These are phyloP conservation scores for Chaetura pelagica DNA, from an alignment of 2,113 vertebrate genomes.

Conservation along the genomic window DNA sequence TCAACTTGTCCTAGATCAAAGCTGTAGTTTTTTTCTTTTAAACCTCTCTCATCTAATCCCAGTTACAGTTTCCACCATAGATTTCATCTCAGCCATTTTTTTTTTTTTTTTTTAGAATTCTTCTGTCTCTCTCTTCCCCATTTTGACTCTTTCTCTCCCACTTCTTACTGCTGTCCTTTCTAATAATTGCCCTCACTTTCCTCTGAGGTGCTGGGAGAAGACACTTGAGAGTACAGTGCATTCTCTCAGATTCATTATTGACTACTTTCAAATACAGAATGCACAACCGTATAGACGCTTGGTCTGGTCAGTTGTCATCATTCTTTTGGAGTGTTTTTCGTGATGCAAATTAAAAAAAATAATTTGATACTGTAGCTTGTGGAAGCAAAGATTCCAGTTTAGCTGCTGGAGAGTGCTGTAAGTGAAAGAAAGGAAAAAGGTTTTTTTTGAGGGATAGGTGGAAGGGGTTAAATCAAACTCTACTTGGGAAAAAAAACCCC, in stretches of 20 bases:
- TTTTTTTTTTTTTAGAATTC: neutral
- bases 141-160: neutral
- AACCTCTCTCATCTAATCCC: neutral
- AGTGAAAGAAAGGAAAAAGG: neutral
- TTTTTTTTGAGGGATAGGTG: neutral
- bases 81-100: neutral
- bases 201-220: neutral
- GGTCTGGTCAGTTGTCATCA: neutral
- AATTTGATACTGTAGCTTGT: neutral
- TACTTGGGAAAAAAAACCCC: neutral
- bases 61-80: neutral
- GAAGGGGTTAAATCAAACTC: neutral
- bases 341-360: neutral
- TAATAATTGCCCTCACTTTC: neutral
- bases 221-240: neutral
- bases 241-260: neutral
- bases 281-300: neutral
- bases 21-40: neutral
- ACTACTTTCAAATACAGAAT: neutral
- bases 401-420: neutral
- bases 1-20: neutral
- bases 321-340: neutral
- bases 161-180: neutral
- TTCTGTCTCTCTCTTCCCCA: neutral
- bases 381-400: neutral